Base-by-base conservation (phyloP, 2,113 vertebrate species). In the Gymnarchus niloticus region DNA sequence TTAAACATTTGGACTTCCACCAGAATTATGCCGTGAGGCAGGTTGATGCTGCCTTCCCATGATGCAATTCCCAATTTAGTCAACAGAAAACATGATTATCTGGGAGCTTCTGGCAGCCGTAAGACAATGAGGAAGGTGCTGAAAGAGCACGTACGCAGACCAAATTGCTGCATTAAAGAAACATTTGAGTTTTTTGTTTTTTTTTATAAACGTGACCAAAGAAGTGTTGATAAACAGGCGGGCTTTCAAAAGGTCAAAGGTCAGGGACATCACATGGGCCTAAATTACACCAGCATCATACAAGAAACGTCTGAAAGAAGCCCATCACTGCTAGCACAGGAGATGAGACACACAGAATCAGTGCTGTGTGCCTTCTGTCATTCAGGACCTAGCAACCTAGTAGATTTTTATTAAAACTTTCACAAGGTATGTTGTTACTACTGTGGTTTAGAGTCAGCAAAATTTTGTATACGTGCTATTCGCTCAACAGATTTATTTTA, bases 401-500 rank as follows among this genome's bases (percentile, higher is more conserved):
- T 10, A 51, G 77, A 51, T 3, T 1, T 12, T 19, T 81, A 81
- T 23, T 54, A 14, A 61, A n/a, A 86, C 90, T 91, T 92, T 92
- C 85, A 87, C 87, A 88, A 87, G 87, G 77, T 92, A 91, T 91
- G 85, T 91, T 91, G 61, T 83, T 81, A 88, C 88, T 83, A n/a
- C 84, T 19, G n/a, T 52, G 41, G 73, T 57, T 89, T 87, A 52
- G 85, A 56, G 17, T 85, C 4, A 81, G 28, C 19, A 73, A 86
- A 17, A 51, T 92, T 93, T 92, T 91, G 80, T 52, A 86, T 83
- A 84, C 86, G 49, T 90, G 83, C 87, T 80, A 88, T 87, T 87
- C 88, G 91, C 84, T 92, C 85, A 87, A 41, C 73, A 33, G 85
- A 48, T 84, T 14, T n/a, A 46, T 84, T 87, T 52, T 51, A 56